Percentiles rank a stretch among this genome's conserved stretches.
Evolutionary conservation across 2,113 vertebrate species (phyloP).

Genomic region (Pluvianellus socialis): DNA sequence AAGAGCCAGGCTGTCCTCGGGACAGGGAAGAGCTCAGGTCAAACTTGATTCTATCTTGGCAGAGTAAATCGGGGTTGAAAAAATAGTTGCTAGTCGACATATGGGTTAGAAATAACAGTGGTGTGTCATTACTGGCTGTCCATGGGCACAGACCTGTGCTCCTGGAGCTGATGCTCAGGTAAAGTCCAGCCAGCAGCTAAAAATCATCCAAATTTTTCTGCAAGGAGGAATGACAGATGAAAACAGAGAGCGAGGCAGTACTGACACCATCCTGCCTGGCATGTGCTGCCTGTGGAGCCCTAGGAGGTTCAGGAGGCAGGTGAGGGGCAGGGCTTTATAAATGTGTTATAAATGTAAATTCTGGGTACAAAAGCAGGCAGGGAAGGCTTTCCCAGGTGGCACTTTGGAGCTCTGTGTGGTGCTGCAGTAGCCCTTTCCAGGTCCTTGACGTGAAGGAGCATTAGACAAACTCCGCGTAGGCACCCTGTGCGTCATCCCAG

Average conservation of each 20-base stretch:
- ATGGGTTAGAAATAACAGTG: neutral
- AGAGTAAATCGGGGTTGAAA: neutral
- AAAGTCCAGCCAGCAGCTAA: neutral
- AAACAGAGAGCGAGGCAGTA: fast-evolving
- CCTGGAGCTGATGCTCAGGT: neutral
- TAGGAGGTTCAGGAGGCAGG: neutral
- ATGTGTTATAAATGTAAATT: neutral
- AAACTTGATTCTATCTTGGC: neutral
- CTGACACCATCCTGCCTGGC: neutral
- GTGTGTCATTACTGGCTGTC: neutral
- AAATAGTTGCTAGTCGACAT: neutral
- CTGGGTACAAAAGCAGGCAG: neutral
- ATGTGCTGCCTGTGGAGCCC: neutral
- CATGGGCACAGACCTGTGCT: fast-evolving
- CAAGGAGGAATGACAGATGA: neutral
- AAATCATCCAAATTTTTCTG: neutral
- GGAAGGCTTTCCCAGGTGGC: neutral
- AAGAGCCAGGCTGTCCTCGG: neutral
- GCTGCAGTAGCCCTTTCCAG: neutral
- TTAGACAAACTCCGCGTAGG: too few species aligned
- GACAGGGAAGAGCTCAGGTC: neutral
- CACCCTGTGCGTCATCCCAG: neutral
- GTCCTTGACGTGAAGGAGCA: neutral
- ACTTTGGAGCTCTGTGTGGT: neutral
- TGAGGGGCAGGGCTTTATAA: neutral